These are phyloP conservation scores for Sebastes vulpes DNA, from an alignment of 2,797 vertebrate species.

Conservation along the genomic window DNA sequence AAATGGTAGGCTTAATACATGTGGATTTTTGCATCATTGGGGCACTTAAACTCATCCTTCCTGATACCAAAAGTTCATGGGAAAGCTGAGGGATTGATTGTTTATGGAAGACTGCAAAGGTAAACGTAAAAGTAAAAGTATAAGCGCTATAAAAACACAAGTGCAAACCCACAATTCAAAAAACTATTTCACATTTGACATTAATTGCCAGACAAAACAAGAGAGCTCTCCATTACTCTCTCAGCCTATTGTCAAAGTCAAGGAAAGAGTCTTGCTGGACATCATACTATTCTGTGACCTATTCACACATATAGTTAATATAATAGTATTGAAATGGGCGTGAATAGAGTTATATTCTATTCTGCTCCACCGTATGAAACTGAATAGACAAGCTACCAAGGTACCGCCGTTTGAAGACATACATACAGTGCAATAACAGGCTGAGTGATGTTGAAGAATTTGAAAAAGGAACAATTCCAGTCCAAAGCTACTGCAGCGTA, in stretches of 20 bases:
- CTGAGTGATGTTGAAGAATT: not conserved
- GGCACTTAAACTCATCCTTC: not conserved
- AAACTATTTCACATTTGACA: not conserved
- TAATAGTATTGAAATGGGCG: not conserved
- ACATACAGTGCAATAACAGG: not conserved
- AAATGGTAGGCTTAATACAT: not conserved
- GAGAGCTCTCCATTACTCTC: not conserved
- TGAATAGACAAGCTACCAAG: not conserved
- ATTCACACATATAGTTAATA: not conserved
- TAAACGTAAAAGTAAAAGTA: not conserved
- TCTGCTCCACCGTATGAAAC: not conserved
- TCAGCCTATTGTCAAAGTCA: not conserved
- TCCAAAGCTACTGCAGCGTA: not conserved
- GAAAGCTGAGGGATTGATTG: not conserved
- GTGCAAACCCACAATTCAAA: too few relatives aligned
- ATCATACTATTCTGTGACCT: not conserved
- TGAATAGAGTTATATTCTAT: not conserved
- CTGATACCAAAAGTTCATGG: not conserved
- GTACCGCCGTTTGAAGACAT: not conserved
- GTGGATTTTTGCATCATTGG: not conserved
- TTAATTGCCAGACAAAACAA: not conserved
- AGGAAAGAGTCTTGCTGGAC: not conserved
- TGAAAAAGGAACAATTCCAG: not conserved
- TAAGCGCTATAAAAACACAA: not conserved
- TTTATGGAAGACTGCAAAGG: not conserved